Base-by-base conservation (phyloP, 2,797 vertebrate genomes). In the Eidolon dupreanum region DNA sequence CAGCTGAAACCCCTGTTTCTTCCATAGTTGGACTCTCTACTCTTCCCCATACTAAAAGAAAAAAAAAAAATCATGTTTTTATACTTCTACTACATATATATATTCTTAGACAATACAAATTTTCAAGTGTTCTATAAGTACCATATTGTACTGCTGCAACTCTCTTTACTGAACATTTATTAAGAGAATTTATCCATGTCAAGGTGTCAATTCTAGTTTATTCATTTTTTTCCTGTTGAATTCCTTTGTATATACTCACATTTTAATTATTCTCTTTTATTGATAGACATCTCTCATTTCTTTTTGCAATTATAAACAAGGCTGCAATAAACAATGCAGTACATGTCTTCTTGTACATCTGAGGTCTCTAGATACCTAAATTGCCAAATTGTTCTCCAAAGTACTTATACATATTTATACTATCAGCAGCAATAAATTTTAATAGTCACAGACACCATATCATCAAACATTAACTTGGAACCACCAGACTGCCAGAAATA, bases 101-200 rank as follows among this genome's bases (percentile, higher is more conserved):
- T 85, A 89, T 77, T 66, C 13, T 41, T 68, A 92, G n/a, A 78
- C 22, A 55, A 93, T 22, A 71, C 8, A 78, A 71, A 89, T 28
- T 92, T 92, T 79, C 17, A 95, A 94, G 15, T 53, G 83, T 92
- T 63, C 88, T 63, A 74, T 71, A 92, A 92, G 66, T 66, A 86
- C 24, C 33, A 36, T 33, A 68, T 61, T 85, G 13, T 71, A 89
- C 19, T 51, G 74, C 74, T 28, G 66, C 6, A 83, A 68, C 61
- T 90, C 41, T 87, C 68, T 88, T 75, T 28, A 87, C 9, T 93
- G 26, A 68, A 59, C 63, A 84, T 41, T 2, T 89, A 61, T 33
- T 53, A 88, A 20, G 16, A 91, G 51, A 74, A 55, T 78, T 71
- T 78, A 79, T 66, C 59, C 41, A 88, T 22, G 41, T 8, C 51